A percentile compares a stretch with the other conserved stretches of the same genome.
Conservation (phyloP, 2,113 vertebrate species). For the Ageneiosus marmoratus region DNA sequence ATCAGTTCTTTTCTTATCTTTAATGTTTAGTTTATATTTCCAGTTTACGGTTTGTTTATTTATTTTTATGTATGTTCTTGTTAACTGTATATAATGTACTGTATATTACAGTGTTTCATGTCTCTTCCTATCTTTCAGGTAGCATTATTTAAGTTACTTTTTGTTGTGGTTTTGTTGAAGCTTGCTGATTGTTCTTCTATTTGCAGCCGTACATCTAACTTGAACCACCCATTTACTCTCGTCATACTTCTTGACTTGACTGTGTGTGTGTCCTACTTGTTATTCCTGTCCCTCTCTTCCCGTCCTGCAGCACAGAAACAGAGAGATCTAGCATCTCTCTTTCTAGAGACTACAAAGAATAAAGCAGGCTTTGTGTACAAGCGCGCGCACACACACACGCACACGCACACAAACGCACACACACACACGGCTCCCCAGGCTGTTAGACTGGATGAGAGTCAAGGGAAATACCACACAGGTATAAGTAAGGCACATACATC, state of each 20-base stretch:
- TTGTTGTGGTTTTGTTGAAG: not conserved
- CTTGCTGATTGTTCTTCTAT: slow-evolving; percentile 1
- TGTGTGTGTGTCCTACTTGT: slow-evolving; percentile 60
- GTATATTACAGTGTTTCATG: not conserved
- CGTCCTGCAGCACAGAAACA: slow-evolving; percentile 29
- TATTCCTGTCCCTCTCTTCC: slow-evolving; percentile 55
- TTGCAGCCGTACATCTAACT: slow-evolving; percentile 39
- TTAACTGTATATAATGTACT: not conserved
- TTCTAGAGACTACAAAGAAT: slow-evolving; percentile 66
- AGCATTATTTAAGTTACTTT: not conserved
- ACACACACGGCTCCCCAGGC: slow-evolving; percentile 1
- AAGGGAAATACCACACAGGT: slow-evolving; percentile 2
- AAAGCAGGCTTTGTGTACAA: slow-evolving; percentile 71
- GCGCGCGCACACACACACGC: slow-evolving; percentile 5
- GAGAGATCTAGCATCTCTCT: slow-evolving; percentile 52
- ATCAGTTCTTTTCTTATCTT: not conserved
- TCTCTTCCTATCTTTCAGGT: not conserved
- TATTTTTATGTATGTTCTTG: no score
- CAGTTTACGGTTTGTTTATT: not conserved
- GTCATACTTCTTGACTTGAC: slow-evolving; percentile 70
- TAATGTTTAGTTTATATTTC: no score
- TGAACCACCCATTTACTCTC: slow-evolving; percentile 72
- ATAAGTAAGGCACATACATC: not conserved
- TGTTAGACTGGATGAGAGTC: not conserved
- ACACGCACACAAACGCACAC: slow-evolving; percentile 12